phyloP scores from a whole-genome alignment of 2,113 vertebrate species.

The Petrocephalus zakoni region DNA sequence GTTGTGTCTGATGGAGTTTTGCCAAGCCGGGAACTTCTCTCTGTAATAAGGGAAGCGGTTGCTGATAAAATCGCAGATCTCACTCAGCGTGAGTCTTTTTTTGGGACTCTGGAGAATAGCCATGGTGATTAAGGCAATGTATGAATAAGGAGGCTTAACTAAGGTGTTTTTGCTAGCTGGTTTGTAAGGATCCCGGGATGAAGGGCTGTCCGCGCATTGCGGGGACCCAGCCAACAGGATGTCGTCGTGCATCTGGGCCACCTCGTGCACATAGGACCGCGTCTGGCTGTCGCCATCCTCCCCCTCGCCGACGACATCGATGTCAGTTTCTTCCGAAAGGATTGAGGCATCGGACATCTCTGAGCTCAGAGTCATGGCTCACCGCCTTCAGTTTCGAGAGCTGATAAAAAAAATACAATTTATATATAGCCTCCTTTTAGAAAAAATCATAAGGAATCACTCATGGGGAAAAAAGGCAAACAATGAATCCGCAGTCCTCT shows the following conservation, averaged over 20 bases:
- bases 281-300: constrained; percentile 63
- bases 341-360: constrained; percentile 87
- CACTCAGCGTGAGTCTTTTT: constrained; percentile 85
- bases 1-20: constrained; percentile 80
- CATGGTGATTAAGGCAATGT: constrained; percentile 93
- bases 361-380: constrained; percentile 87
- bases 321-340: constrained; percentile 87
- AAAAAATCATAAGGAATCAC: constrained; percentile 48
- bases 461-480: constrained; percentile 39
- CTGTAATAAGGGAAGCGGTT: constrained; percentile 76
- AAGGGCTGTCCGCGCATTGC: constrained; percentile 57
- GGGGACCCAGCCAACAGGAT: constrained; percentile 57
- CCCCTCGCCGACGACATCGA: constrained; percentile 87
- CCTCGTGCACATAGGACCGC: constrained; percentile 71
- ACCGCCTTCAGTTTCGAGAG: constrained; percentile 47
- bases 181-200: constrained; percentile 59
- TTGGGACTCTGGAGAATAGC: constrained; percentile 88
- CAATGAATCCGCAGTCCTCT: constrained; percentile 33
- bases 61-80: constrained; percentile 81
- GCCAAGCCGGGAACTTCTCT: constrained; percentile 81
- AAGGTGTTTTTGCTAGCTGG: constrained; percentile 70
- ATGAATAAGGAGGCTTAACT: constrained; percentile 90
- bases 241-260: constrained; percentile 66
- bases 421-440: constrained; percentile 45
- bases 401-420: constrained; percentile 44